Percentiles rank a stretch among this genome's conserved stretches.
These are phyloP conservation scores for Therioaphis trifolii DNA, from an alignment of 2,888 invertebrate genomes.

Conservation along the genomic window DNA sequence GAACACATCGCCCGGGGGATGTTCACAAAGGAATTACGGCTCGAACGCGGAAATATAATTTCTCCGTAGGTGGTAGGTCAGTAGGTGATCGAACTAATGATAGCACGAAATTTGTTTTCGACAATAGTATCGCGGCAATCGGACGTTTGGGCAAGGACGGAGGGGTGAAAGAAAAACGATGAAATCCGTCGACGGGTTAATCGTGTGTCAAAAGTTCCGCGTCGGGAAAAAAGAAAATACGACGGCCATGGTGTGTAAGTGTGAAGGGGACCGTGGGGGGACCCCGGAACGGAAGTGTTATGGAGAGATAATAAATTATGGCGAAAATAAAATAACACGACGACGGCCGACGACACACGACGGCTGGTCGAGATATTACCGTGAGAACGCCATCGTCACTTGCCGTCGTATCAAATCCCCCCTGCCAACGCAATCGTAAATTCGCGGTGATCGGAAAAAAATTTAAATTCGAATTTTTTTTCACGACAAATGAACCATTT, in stretches of 20 bases:
- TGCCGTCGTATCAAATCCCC: too few relatives aligned
- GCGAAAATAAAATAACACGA: constrained; percentile 40
- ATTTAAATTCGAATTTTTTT: too few relatives aligned
- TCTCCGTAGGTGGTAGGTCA: constrained; percentile 28
- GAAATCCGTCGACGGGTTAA: background rate
- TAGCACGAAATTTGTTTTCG: background rate
- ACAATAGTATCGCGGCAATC: too few relatives aligned
- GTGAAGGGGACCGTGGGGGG: background rate
- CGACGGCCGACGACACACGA: constrained; percentile 44
- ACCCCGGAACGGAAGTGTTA: constrained; percentile 45
- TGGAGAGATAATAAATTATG: constrained; percentile 58
- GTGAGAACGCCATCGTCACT: background rate
- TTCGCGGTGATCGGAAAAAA: too few relatives aligned
- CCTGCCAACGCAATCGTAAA: too few relatives aligned
- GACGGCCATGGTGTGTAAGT: background rate
- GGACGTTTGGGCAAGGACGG: too few relatives aligned
- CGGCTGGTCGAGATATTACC: background rate
- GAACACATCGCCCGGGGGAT: too few relatives aligned
- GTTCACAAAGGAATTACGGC: background rate
- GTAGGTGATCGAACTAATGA: constrained; percentile 51
- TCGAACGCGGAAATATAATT: constrained; percentile 45
- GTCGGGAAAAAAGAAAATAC: constrained; percentile 6
- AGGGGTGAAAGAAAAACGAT: too few relatives aligned
- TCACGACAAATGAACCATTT: too few relatives aligned
- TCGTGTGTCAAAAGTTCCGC: background rate